A percentile compares a stretch with the other conserved stretches of the same genome.
These are phyloP conservation scores for Vanessa cardui DNA, from an alignment of 2,888 invertebrate species.

Conservation along the genomic window DNA sequence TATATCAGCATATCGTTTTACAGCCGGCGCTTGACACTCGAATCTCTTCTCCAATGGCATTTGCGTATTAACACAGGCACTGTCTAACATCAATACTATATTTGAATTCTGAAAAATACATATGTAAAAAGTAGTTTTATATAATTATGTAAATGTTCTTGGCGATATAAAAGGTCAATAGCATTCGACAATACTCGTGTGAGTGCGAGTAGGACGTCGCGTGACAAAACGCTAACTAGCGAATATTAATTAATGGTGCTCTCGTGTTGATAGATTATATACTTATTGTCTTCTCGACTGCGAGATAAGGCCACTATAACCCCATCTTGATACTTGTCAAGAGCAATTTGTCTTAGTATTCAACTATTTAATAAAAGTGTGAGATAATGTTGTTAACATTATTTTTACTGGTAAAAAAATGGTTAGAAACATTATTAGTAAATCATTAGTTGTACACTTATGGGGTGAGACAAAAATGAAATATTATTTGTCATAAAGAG, in stretches of 20 bases:
- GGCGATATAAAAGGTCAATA: constrained; percentile 44
- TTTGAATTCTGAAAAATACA: constrained; percentile 63
- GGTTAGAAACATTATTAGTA: too few relatives aligned
- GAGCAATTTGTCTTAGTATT: background rate
- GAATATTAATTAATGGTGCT: constrained; percentile 26
- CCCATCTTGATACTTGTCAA: background rate
- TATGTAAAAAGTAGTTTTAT: constrained; percentile 6
- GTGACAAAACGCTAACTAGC: constrained; percentile 32
- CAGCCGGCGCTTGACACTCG: constrained; percentile 64
- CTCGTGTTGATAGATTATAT: constrained; percentile 15
- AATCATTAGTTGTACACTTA: too few relatives aligned
- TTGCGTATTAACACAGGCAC: constrained; percentile 54
- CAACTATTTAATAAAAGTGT: too few relatives aligned
- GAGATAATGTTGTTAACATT: too few relatives aligned
- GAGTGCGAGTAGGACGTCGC: constrained; percentile 35
- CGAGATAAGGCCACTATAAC: background rate
- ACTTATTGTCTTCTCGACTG: background rate
- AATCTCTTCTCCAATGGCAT: constrained; percentile 67
- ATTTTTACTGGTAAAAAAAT: too few relatives aligned
- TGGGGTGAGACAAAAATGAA: too few relatives aligned
- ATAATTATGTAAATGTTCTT: constrained; percentile 14
- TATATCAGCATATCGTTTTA: constrained; percentile 71
- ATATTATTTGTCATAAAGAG: too few relatives aligned
- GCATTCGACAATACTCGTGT: constrained; percentile 37
- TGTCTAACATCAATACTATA: constrained; percentile 72